Evolutionary conservation across 2,888 invertebrate genomes (phyloP).

Genomic region (Acholoe squamosa): DNA sequence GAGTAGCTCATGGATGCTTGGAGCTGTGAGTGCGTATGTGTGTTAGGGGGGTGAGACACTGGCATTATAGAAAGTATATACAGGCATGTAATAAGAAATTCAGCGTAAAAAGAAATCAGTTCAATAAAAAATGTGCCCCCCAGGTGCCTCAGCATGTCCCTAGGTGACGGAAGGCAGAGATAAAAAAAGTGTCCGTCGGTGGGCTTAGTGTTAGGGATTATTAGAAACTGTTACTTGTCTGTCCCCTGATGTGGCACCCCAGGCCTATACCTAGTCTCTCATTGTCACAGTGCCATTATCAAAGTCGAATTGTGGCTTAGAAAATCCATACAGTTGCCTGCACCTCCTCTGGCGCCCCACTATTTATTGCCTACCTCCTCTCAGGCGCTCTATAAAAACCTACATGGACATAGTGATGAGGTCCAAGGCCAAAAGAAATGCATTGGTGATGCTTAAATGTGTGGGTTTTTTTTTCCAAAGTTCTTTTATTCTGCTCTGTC

Average conservation of each 20-base stretch:
- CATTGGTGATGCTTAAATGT: background rate
- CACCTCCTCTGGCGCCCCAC: background rate
- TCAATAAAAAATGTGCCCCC: background rate
- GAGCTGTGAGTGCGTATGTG: background rate
- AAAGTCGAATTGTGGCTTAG: conserved; percentile 24
- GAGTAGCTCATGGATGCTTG: background rate
- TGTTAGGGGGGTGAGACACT: background rate
- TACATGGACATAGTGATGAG: background rate
- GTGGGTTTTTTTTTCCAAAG: no score
- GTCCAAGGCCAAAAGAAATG: background rate
- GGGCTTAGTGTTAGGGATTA: conserved; percentile 29
- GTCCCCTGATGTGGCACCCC: background rate
- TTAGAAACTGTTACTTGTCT: conserved; percentile 36
- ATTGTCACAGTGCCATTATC: conserved; percentile 29
- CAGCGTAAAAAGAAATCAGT: background rate
- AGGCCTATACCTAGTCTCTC: background rate
- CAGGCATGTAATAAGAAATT: background rate
- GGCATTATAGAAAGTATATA: background rate
- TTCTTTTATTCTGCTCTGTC: no score
- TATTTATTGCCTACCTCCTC: background rate
- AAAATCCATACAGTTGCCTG: conserved; percentile 43
- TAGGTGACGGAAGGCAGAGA: background rate
- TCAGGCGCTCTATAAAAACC: conserved; percentile 4
- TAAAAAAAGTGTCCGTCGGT: background rate
- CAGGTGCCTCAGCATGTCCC: background rate